Evolutionary conservation across 2,797 vertebrate species (phyloP), one percentile per base, ranked within the genome.

Genomic region (Lepidocolaptes lacrymiger): DNA sequence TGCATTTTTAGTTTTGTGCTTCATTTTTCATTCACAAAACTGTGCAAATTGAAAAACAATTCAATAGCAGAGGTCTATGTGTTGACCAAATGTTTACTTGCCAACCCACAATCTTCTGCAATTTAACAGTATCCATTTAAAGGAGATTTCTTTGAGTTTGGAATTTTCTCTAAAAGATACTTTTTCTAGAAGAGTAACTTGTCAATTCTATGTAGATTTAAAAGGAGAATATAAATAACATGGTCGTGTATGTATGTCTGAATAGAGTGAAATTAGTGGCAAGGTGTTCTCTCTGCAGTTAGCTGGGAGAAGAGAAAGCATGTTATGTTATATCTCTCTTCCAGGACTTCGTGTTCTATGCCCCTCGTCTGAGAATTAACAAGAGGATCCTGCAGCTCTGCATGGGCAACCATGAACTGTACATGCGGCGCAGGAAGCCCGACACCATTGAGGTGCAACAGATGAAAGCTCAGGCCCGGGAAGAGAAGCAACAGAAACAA

Each of bases 341-440:
- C 12, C 26, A 99, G 99, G 99, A 99, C 97, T 99, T 99, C 75
- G 98, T 99, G 89, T 99, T 99, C 97, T 99, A 99, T 0, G 99
- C 99, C 2, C 99, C 99, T 4, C 98, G 99, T 28, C 98, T 99
- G 97, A 98, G 99, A 94, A 99, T 99, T 66, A 99, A 99, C 97
- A 99, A 99, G 97, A 98, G 99, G 82, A 99, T 99, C 97, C 98
- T 99, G 96, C 99, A 99, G 98, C 98, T 99, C 24, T 99, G 99
- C 97, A 99, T 99, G 99, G 99, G 99, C 64, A 99, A 99, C 98
- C 99, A 99, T 0, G 99, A 99, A 66, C 98, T 99, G 93, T 99
- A 99, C 91, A 99, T 99, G 99, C 98, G 99, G 17, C 99, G 99
- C 90, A 98, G 99, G 91, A 99, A 99, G 96, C 96, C 99, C 0